phyloP scores from a whole-genome alignment of 2,113 vertebrate genomes.

The Sylvilagus bachmani region DNA sequence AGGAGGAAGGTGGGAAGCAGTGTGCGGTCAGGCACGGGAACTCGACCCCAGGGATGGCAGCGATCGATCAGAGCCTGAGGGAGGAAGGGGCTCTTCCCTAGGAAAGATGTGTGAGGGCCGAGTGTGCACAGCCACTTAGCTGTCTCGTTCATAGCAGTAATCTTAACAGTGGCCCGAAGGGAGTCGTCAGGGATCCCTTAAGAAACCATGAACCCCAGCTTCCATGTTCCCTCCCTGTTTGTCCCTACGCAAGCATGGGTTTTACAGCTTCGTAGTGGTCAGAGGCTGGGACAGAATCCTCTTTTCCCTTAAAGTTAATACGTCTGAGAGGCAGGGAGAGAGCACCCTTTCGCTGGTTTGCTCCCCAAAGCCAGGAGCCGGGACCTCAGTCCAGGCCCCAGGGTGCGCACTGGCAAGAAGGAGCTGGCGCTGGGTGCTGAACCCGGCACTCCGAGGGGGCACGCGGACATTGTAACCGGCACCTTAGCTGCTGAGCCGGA shows the following conservation, averaged over 20 bases:
- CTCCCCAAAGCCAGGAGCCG: too few species aligned
- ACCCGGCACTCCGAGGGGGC: too few species aligned
- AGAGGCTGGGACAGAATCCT: background rate
- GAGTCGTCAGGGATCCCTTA: background rate
- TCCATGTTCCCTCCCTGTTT: background rate
- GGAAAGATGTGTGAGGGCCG: background rate
- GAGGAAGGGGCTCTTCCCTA: background rate
- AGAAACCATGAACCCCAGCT: background rate
- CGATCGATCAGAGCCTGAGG: background rate
- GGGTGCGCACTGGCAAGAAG: too few species aligned
- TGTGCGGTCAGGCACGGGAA: rapidly evolving
- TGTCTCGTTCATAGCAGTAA: background rate
- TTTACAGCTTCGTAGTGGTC: background rate
- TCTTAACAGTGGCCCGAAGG: background rate
- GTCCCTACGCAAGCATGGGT: background rate
- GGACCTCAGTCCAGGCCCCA: too few species aligned
- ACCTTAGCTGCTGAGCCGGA: too few species aligned
- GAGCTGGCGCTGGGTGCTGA: too few species aligned
- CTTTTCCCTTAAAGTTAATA: background rate
- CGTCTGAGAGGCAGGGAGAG: too few species aligned
- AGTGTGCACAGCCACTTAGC: background rate
- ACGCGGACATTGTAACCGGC: too few species aligned
- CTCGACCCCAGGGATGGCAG: background rate
- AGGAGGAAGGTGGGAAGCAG: too few species aligned
- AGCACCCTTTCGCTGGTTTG: too few species aligned